phyloP scores from a whole-genome alignment of 2,797 vertebrate genomes.

The Pterois miles region DNA sequence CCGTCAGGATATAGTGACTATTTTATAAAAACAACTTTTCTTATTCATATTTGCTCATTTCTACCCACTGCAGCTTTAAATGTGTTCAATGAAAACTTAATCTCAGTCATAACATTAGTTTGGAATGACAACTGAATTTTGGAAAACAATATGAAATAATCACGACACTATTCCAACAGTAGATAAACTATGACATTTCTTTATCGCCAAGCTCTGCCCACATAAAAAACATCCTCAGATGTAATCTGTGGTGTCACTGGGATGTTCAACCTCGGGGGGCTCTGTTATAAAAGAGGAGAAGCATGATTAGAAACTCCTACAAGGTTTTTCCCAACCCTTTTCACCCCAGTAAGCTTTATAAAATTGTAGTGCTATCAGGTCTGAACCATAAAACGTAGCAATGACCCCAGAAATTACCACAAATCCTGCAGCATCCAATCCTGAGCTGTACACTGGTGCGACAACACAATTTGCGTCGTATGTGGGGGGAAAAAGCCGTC shows the following conservation, averaged over 20 bases:
- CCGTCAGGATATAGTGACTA: no score
- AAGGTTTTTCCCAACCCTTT: constrained; percentile 30
- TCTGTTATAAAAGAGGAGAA: constrained; percentile 14
- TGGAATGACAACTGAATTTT: background rate
- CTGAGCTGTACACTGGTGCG: constrained; percentile 5
- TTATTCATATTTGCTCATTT: no score
- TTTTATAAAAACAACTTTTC: no score
- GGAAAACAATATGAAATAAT: background rate
- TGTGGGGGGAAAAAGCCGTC: background rate
- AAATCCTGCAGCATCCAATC: constrained; percentile 14
- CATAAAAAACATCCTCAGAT: constrained; percentile 7
- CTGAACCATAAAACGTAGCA: constrained; percentile 43
- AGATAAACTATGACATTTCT: constrained; percentile 22
- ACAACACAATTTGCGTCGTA: constrained; percentile 7
- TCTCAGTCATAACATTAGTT: background rate
- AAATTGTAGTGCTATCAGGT: constrained; percentile 24
- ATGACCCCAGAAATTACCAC: constrained; percentile 8
- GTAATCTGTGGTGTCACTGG: constrained; percentile 23
- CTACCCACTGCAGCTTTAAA: background rate
- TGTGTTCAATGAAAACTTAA: background rate
- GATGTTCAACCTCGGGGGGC: constrained; percentile 21
- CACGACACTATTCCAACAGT: background rate
- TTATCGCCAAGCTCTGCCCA: constrained; percentile 21
- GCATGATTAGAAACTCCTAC: constrained; percentile 33
- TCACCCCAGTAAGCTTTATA: constrained; percentile 19